Conservation (phyloP, 2,888 invertebrate species). For the Parasteatoda lunata region DNA sequence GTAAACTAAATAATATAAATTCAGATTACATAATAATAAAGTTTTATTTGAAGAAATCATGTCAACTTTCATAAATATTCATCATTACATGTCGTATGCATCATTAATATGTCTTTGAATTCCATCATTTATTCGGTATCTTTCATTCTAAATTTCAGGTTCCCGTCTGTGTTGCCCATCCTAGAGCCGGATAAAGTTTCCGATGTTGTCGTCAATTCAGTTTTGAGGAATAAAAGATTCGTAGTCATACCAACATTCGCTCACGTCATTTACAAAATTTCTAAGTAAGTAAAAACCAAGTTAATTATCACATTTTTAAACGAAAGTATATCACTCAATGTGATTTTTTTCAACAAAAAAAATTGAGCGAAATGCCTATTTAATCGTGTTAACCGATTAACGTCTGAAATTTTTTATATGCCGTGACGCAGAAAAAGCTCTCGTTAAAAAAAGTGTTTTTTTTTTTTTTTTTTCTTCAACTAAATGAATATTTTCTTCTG, state of each 20-base stretch:
- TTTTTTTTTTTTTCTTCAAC: no score
- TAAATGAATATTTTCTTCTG: no score
- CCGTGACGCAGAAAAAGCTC: no score
- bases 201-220: slow-evolving; percentile 18
- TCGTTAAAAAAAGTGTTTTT: no score
- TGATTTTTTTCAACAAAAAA: no score
- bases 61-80: background rate
- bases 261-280: slow-evolving; percentile 51
- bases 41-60: background rate
- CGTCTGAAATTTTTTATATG: no score
- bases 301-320: no score
- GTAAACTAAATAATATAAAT: no score
- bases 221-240: slow-evolving; percentile 49
- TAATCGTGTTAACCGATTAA: no score
- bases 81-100: background rate
- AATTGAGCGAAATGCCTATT: no score
- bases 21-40: background rate
- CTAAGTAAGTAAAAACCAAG: slow-evolving; percentile 49
- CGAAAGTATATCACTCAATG: no score
- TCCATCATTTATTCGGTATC: background rate
- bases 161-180: slow-evolving; percentile 50
- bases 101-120: no score
- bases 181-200: slow-evolving; percentile 53
- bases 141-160: slow-evolving; percentile 22
- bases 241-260: slow-evolving; percentile 53